Evolutionary conservation across 1,140 invertebrate species (phyloP).

Genomic region (Tetranychus cinnabarinus): DNA sequence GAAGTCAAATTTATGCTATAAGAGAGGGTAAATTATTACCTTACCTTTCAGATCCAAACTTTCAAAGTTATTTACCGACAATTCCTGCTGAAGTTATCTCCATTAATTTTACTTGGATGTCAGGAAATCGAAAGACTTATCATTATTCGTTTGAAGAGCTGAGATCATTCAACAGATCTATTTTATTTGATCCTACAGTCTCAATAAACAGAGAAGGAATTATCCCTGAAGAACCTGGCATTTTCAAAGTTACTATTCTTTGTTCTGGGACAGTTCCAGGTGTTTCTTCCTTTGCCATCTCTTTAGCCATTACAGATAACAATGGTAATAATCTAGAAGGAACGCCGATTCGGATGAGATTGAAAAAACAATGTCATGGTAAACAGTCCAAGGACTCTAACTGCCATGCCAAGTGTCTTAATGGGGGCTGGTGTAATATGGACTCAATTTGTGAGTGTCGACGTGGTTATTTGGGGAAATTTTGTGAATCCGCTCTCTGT

Average conservation of each 20-base stretch:
- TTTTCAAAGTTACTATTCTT: slow-evolving; percentile 70
- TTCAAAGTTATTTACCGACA: slow-evolving; percentile 59
- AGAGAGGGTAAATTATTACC: slow-evolving; percentile 53
- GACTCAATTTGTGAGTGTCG: slow-evolving; percentile 60
- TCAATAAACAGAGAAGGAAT: slow-evolving; percentile 58
- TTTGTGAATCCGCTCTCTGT: slow-evolving; percentile 36
- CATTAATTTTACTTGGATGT: slow-evolving; percentile 79
- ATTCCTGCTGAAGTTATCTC: slow-evolving; percentile 59
- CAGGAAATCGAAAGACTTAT: slow-evolving; percentile 35
- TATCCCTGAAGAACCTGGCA: slow-evolving; percentile 59
- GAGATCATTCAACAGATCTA: slow-evolving; percentile 52
- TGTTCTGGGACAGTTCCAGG: slow-evolving; percentile 70
- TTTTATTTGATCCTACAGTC: slow-evolving; percentile 55
- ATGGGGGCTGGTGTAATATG: slow-evolving; percentile 51
- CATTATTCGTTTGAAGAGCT: slow-evolving; percentile 63
- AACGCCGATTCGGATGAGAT: slow-evolving; percentile 60
- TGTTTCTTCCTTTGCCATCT: slow-evolving; percentile 63
- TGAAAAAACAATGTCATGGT: slow-evolving; percentile 62
- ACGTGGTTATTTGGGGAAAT: slow-evolving; percentile 37
- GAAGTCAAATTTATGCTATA: slow-evolving; percentile 69
- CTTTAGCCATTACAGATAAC: slow-evolving; percentile 53
- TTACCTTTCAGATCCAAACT: slow-evolving; percentile 63
- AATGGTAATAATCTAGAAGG: slow-evolving; percentile 51
- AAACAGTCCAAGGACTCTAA: slow-evolving; percentile 68
- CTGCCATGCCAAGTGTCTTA: slow-evolving; percentile 58